Percentiles rank a stretch among this genome's conserved stretches.
Conservation (phyloP, 2,113 vertebrate genomes). For the Xenopus laevis region DNA sequence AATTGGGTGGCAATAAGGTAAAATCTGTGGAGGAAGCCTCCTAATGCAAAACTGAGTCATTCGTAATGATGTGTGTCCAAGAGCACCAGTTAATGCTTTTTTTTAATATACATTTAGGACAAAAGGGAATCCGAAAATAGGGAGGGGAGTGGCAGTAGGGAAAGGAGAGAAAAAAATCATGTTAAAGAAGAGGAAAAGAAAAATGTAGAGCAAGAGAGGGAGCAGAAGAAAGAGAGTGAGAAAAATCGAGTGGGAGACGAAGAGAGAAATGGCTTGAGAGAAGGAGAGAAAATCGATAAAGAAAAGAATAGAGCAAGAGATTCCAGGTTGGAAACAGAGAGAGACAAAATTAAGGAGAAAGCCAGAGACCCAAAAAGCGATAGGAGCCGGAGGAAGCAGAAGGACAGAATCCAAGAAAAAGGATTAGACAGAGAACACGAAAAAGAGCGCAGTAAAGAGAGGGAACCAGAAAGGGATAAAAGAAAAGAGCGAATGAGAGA, state of each 20-base stretch:
- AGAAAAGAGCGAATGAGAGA: slow-evolving; percentile 55
- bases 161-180: slow-evolving; percentile 68
- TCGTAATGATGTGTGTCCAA: not conserved
- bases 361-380: slow-evolving; percentile 46
- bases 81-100: not conserved
- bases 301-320: slow-evolving; percentile 50
- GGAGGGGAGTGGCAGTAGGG: slow-evolving; percentile 68
- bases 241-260: slow-evolving; percentile 46
- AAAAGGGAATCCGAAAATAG: slow-evolving; percentile 64
- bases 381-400: slow-evolving; percentile 61
- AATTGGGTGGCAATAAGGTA: no score
- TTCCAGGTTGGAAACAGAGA: slow-evolving; percentile 48
- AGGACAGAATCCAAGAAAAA: slow-evolving; percentile 49
- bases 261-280: slow-evolving; percentile 44
- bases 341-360: slow-evolving; percentile 50
- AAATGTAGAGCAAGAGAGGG: slow-evolving; percentile 60
- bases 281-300: slow-evolving; percentile 55
- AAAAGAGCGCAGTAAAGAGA: slow-evolving; percentile 49
- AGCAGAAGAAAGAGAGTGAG: slow-evolving; percentile 47
- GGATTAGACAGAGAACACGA: slow-evolving; percentile 60
- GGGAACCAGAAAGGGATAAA: slow-evolving; percentile 61
- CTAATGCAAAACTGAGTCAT: no score
- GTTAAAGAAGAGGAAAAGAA: slow-evolving; percentile 67
- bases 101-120: slow-evolving; percentile 60
- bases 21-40: no score